These are phyloP conservation scores for Turritopsis rubra DNA, from an alignment of 30 jellyfish, hydroid and myxozoan genomes.

Conservation along the genomic window DNA sequence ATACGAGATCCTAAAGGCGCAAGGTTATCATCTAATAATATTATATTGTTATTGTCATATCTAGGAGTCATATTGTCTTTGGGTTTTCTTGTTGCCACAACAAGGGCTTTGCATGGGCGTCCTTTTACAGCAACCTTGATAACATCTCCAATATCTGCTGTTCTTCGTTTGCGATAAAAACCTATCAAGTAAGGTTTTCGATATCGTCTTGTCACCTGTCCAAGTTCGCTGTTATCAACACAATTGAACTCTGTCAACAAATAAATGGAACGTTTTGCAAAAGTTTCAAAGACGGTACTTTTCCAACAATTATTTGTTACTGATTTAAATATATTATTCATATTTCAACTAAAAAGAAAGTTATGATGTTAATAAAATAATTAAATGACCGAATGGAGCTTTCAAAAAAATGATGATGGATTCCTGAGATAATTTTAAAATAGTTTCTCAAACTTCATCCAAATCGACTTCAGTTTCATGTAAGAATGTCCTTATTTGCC, in stretches of 20 bases:
- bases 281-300: not conserved
- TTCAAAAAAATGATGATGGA: too few species aligned
- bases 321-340: not conserved
- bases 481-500: too few species aligned
- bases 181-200: constrained; percentile 95
- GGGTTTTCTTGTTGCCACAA: constrained; percentile 91
- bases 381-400: too few species aligned
- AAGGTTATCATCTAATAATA: constrained; percentile 76
- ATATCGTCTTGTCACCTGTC: constrained; percentile 65
- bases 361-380: too few species aligned
- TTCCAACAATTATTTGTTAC: not conserved
- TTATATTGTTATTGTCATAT: constrained; percentile 84
- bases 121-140: constrained; percentile 91
- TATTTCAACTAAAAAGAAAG: not conserved
- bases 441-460: too few species aligned
- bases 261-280: constrained; percentile 35
- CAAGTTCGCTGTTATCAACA: constrained; percentile 92
- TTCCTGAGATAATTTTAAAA: too few species aligned
- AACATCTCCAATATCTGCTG: constrained; percentile 96
- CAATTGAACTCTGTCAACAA: constrained; percentile 75
- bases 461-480: too few species aligned
- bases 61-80: constrained; percentile 75
- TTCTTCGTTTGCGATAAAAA: constrained; percentile 81
- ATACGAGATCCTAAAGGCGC: constrained; percentile 91
- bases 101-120: constrained; percentile 82